These are phyloP conservation scores for Rhincodon typus DNA, from an alignment of 2,797 vertebrate species.

Conservation along the genomic window DNA sequence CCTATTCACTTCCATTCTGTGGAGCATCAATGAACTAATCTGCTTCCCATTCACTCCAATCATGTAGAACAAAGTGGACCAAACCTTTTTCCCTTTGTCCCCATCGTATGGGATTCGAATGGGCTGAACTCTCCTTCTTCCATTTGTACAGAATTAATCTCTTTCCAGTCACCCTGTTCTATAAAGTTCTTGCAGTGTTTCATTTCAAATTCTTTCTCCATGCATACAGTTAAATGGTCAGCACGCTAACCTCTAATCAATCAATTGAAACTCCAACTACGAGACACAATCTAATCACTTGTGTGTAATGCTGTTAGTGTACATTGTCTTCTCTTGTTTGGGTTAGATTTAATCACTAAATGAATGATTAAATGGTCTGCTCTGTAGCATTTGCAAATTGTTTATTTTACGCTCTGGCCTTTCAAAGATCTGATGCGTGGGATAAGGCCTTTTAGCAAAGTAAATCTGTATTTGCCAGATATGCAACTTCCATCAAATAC, in stretches of 20 bases:
- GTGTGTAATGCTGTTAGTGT: conserved; percentile 16
- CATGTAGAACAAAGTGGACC: not conserved
- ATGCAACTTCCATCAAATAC: not conserved
- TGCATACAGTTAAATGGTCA: not conserved
- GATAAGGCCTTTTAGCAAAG: not conserved
- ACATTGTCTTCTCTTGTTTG: not conserved
- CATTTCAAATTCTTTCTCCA: not conserved
- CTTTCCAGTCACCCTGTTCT: not conserved
- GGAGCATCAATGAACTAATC: not conserved
- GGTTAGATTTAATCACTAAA: conserved; percentile 33
- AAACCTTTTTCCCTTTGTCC: not conserved
- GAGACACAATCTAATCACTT: conserved; percentile 30
- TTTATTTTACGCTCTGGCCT: not conserved
- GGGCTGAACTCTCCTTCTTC: not conserved
- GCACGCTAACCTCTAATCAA: not conserved
- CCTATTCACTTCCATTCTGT: not conserved
- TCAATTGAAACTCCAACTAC: not conserved
- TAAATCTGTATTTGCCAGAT: not conserved
- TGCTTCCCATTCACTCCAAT: not conserved
- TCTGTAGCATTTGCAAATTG: conserved; percentile 9
- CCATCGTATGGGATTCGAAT: not conserved
- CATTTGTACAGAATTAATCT: not conserved
- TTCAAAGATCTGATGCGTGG: not conserved
- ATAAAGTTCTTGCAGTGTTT: not conserved
- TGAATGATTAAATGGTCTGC: conserved; percentile 23